Conservation (phyloP, 2,888 invertebrate species). For the Pristionchus exspectatus region DNA sequence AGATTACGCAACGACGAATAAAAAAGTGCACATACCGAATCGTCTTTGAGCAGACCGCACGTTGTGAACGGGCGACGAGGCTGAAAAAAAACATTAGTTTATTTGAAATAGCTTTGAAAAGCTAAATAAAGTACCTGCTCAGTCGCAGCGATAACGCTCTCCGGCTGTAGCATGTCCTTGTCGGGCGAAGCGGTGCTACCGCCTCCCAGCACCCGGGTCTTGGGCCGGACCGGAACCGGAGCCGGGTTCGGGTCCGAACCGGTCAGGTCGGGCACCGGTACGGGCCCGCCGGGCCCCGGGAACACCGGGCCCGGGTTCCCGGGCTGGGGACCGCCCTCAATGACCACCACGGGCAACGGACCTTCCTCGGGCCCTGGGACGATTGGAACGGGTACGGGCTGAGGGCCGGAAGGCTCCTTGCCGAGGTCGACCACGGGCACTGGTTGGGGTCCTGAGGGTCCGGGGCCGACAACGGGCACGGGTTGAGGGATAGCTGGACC, state of each 20-base stretch:
- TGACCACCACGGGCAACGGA: no score
- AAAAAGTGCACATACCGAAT: neutral
- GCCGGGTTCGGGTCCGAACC: neutral
- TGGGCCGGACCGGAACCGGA: neutral
- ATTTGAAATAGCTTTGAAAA: no score
- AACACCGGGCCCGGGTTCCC: neutral
- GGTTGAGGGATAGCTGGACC: neutral
- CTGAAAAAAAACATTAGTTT: neutral
- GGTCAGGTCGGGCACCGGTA: conserved; percentile 6
- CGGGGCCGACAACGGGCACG: neutral
- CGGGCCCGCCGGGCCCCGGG: neutral
- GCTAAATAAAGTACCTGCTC: neutral
- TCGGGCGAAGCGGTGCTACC: neutral
- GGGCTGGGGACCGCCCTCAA: no score
- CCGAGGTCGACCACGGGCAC: neutral
- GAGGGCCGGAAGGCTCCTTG: neutral
- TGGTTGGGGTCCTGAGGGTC: neutral
- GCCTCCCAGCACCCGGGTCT: neutral
- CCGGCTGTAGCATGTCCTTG: conserved; percentile 5
- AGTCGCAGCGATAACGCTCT: neutral
- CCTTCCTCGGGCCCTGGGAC: neutral
- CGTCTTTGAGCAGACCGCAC: conserved; percentile 10
- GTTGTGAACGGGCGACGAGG: conserved; percentile 4
- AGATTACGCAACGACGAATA: neutral
- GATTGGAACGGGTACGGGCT: neutral